Percentiles rank a stretch among this genome's conserved stretches.
Evolutionary conservation across 2,888 invertebrate species (phyloP).

Genomic region (Opisthograptis luteolata): DNA sequence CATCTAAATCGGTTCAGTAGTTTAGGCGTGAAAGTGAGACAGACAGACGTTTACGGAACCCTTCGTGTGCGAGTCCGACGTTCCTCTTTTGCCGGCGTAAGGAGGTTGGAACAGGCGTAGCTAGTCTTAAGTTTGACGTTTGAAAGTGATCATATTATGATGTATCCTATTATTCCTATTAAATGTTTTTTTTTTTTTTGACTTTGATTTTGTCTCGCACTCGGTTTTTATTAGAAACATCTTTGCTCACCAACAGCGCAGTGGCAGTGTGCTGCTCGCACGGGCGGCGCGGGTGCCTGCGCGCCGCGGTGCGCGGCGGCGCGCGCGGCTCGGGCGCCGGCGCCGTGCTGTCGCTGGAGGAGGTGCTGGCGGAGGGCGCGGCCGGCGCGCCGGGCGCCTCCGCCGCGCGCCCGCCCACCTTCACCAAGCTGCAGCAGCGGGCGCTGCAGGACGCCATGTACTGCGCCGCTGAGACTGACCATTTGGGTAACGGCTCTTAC

Average conservation of each 20-base stretch:
- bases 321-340: constrained; percentile 83
- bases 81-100: too few relatives aligned
- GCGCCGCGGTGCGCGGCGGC: constrained; percentile 86
- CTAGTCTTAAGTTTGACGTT: too few relatives aligned
- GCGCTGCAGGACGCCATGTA: constrained; percentile 97
- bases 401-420: constrained; percentile 74
- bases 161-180: too few relatives aligned
- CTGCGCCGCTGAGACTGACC: constrained; percentile 95
- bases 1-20: too few relatives aligned
- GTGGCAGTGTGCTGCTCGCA: constrained; percentile 96
- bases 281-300: constrained; percentile 91
- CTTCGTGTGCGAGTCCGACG: too few relatives aligned
- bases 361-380: constrained; percentile 94
- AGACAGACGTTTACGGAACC: too few relatives aligned
- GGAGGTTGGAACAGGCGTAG: too few relatives aligned
- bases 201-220: too few relatives aligned
- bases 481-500: constrained; percentile 84
- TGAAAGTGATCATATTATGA: too few relatives aligned
- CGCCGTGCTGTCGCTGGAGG: constrained; percentile 93
- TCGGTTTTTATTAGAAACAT: too few relatives aligned
- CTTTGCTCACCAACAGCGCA: constrained; percentile 84
- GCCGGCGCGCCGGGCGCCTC: constrained; percentile 54
- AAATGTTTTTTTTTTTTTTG: too few relatives aligned
- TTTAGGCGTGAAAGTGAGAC: too few relatives aligned
- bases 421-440: constrained; percentile 93